phyloP scores from a whole-genome alignment of 1,140 invertebrate genomes.

The Hesperophylax magnus region DNA sequence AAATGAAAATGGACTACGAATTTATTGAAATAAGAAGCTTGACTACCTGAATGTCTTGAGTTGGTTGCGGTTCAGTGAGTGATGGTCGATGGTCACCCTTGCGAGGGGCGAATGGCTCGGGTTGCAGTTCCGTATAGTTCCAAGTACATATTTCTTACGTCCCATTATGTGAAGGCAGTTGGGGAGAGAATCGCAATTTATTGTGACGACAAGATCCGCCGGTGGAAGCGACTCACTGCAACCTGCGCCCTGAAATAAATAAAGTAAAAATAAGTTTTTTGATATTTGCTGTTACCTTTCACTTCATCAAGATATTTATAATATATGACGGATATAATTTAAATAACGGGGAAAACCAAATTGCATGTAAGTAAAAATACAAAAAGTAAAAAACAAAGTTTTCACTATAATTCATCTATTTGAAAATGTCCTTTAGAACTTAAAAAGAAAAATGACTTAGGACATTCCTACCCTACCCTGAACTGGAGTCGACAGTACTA shows the following conservation, averaged over 20 bases:
- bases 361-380: too few species aligned
- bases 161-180: conserved; percentile 28
- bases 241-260: neutral
- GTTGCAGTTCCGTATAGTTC: conserved; percentile 8
- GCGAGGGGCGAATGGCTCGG: neutral
- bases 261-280: neutral
- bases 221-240: conserved; percentile 1
- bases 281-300: too few species aligned
- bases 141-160: conserved; percentile 41
- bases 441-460: too few species aligned
- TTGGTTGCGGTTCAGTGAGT: neutral
- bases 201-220: conserved; percentile 3
- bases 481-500: too few species aligned
- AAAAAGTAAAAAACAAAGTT: too few species aligned
- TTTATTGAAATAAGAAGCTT: neutral
- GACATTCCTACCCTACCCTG: too few species aligned
- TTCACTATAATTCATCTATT: too few species aligned
- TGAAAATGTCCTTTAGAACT: too few species aligned
- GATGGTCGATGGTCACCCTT: neutral
- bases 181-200: conserved; percentile 34
- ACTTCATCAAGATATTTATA: too few species aligned
- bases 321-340: too few species aligned
- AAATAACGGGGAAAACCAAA: too few species aligned
- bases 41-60: neutral
- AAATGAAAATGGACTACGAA: neutral